Base-by-base conservation (phyloP, 2,113 vertebrate genomes). In the Fulmarus glacialis region DNA sequence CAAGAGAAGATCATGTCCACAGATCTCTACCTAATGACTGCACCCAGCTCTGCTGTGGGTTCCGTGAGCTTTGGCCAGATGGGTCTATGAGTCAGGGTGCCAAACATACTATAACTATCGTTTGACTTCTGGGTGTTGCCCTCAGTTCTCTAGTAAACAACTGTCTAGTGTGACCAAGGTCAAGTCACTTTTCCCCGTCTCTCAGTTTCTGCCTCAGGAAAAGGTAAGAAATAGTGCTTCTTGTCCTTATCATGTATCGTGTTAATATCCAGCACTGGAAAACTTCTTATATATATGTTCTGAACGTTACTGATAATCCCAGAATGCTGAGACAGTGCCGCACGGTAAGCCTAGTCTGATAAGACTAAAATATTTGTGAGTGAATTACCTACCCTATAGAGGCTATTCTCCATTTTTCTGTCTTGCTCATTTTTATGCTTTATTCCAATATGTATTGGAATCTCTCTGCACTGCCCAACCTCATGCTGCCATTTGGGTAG, bases 201-300 rank as follows among this genome's bases (percentile, higher is more conserved):
- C 78, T 90, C 38, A 13, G 34, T 53, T 94, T 80, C 48, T 83
- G 42, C 50, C n/a, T 63, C 9, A 2, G 82, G 30, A 34, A 66
- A 81, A 90, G 11, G 15, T 78, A 80, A 70, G 66, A 88, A 83
- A 53, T 13, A 42, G 5, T 36, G 36, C 22, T 60, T 74, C 68
- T 83, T 62, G 9, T 56, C 71, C 38, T 77, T 63, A n/a, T 40
- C 40, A 40, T 40, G 19, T 53, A 29, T 36, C 0, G 0, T 64
- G 30, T 59, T 64, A 59, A 87, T 27, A 89, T 48, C 34, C 48
- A 82, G 27, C 34, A 38, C 48, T 30, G 40, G 64, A 74, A 78
- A 79, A 45, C 40, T 60, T 77, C 23, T 30, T 68, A 36, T 12
- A 6, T 52, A 4, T 56, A 22, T 66, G 13, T 79, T 82, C 58